Conservation (phyloP, 2,888 invertebrate species). For the Erynnis tages region DNA sequence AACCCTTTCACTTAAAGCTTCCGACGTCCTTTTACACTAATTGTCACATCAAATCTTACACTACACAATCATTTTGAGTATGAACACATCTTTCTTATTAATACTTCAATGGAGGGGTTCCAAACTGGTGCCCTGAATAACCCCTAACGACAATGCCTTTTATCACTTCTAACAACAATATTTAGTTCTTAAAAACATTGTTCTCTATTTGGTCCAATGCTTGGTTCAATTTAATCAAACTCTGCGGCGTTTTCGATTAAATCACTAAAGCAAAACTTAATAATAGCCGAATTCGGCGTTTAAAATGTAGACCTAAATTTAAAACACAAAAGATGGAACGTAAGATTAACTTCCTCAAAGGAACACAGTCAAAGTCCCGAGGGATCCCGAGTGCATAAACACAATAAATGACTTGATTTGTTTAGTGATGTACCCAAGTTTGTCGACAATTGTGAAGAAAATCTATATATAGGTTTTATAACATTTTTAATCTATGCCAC, state of each 20-base stretch:
- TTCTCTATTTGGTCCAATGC: background rate
- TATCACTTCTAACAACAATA: background rate
- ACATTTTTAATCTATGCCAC: too few relatives aligned
- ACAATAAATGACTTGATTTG: conserved; percentile 23
- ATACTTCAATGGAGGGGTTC: too few relatives aligned
- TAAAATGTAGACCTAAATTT: too few relatives aligned
- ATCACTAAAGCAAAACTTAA: background rate
- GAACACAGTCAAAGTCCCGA: conserved; percentile 5
- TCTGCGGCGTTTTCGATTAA: background rate
- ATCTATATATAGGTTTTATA: too few relatives aligned
- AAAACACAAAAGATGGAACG: conserved; percentile 2
- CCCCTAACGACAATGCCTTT: too few relatives aligned
- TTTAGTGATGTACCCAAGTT: background rate
- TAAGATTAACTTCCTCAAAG: conserved; percentile 16
- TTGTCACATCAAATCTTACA: too few relatives aligned
- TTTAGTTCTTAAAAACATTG: background rate
- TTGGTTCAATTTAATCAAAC: background rate
- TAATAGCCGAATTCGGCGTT: too few relatives aligned
- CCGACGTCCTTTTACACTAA: background rate
- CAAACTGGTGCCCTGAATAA: too few relatives aligned
- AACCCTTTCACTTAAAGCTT: background rate
- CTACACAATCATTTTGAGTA: too few relatives aligned
- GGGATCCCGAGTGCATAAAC: conserved; percentile 18
- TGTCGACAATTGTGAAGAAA: background rate
- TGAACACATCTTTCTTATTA: too few relatives aligned